Evolutionary conservation across 2,797 vertebrate species (phyloP).

Genomic region (Spheniscus humboldti): DNA sequence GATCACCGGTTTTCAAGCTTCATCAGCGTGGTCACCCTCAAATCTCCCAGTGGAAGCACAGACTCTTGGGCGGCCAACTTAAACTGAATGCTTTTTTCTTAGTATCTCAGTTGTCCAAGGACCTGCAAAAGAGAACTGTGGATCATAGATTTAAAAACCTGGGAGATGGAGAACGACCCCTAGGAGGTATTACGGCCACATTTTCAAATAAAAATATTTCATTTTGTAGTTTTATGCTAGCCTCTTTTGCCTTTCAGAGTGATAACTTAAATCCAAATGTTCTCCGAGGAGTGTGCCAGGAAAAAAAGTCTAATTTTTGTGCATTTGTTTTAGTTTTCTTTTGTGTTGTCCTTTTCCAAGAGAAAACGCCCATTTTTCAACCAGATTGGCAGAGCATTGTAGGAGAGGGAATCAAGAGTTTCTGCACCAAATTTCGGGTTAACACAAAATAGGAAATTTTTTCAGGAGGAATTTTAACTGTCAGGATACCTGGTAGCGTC

Average conservation of each 20-base stretch:
- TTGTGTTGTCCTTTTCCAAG: not conserved
- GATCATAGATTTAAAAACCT: not conserved
- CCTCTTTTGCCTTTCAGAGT: not conserved
- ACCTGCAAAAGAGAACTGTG: not conserved
- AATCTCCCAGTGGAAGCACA: not conserved
- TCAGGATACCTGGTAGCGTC: not conserved
- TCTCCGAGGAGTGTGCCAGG: not conserved
- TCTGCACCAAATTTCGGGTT: not conserved
- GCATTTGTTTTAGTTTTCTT: not conserved
- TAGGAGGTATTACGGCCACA: not conserved
- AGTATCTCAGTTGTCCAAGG: not conserved
- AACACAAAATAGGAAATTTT: not conserved
- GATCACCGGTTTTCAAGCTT: not conserved
- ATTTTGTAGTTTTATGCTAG: not conserved
- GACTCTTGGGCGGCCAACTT: not conserved
- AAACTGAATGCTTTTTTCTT: not conserved
- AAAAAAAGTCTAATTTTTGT: not conserved
- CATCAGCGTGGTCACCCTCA: not conserved
- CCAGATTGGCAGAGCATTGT: not conserved
- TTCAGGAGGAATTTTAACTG: not conserved
- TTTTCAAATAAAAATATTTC: not conserved
- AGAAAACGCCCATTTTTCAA: not conserved
- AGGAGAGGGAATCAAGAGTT: not conserved
- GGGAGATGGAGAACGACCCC: not conserved
- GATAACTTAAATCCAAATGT: not conserved